phyloP scores from a whole-genome alignment of 2,113 vertebrate species.

The Gymnarchus niloticus region DNA sequence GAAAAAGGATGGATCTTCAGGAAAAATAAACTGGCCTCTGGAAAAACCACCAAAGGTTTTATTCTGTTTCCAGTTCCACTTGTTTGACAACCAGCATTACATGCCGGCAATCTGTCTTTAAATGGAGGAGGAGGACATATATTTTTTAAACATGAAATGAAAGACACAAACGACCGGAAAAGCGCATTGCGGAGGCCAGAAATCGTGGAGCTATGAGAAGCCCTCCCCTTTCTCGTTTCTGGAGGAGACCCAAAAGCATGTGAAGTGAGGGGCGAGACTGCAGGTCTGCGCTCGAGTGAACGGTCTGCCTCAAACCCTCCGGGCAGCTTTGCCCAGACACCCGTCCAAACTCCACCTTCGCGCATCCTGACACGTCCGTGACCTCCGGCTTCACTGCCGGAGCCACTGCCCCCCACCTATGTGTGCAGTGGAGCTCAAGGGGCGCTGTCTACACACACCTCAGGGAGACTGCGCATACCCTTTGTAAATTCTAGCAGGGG shows the following conservation, averaged over 20 bases:
- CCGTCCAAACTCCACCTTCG: neutral
- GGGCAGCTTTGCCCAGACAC: constrained; percentile 28
- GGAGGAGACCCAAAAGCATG: constrained; percentile 39
- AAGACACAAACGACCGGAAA: neutral
- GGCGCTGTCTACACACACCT: no score
- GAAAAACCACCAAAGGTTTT: neutral
- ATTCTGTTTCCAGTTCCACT: neutral
- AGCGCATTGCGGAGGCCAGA: neutral
- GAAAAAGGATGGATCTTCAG: neutral
- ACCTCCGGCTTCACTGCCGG: neutral
- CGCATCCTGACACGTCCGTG: neutral
- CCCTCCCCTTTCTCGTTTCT: neutral
- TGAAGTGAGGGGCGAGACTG: constrained; percentile 29
- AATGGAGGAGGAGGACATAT: neutral
- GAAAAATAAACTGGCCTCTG: constrained; percentile 14
- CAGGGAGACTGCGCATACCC: no score
- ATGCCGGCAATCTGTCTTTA: neutral
- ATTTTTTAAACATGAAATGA: neutral
- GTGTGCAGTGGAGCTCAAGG: neutral
- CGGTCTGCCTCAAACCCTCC: constrained; percentile 41
- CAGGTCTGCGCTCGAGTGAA: constrained; percentile 35
- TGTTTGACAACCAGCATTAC: constrained; percentile 1
- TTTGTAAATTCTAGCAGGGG: no score
- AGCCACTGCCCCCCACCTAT: neutral
- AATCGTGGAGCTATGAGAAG: constrained; percentile 27